Conservation (phyloP, 23 tunicate species). For the Trididemnum clinides region DNA sequence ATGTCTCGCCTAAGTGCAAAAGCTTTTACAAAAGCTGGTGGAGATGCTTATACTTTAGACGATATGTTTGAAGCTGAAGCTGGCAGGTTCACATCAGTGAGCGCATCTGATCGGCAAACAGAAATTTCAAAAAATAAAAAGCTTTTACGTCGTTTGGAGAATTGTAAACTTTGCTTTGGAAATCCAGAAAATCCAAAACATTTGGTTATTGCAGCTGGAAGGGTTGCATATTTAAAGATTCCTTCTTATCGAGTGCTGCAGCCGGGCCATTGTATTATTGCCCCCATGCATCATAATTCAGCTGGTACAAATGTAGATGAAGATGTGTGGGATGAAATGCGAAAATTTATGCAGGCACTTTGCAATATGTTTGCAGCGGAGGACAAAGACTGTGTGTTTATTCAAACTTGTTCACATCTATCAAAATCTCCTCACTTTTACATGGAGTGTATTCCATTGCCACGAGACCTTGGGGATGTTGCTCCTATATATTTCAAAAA, state of each 20-base stretch:
- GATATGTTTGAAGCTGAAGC: constrained; percentile 91
- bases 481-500: constrained; percentile 98
- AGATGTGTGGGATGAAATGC: constrained; percentile 91
- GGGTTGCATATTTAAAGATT: constrained; percentile 58
- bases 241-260: constrained; percentile 73
- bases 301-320: constrained; percentile 87
- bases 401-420: constrained; percentile 68
- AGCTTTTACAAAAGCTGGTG: constrained; percentile 70
- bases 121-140: constrained; percentile 59
- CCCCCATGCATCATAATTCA: constrained; percentile 82
- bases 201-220: constrained; percentile 71
- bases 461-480: constrained; percentile 68
- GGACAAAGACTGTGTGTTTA: constrained; percentile 75
- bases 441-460: constrained; percentile 91
- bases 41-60: constrained; percentile 87
- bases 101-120: constrained; percentile 25
- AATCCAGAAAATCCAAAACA: constrained; percentile 78
- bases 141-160: constrained; percentile 66
- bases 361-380: constrained; percentile 44
- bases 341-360: constrained; percentile 70
- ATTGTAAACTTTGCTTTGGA: constrained; percentile 79
- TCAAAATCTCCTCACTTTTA: constrained; percentile 72
- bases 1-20: constrained; percentile 76
- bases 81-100: constrained; percentile 14
- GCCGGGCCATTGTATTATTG: constrained; percentile 87